Conservation (phyloP, 2,888 invertebrate genomes). For the Diploptera punctata region DNA sequence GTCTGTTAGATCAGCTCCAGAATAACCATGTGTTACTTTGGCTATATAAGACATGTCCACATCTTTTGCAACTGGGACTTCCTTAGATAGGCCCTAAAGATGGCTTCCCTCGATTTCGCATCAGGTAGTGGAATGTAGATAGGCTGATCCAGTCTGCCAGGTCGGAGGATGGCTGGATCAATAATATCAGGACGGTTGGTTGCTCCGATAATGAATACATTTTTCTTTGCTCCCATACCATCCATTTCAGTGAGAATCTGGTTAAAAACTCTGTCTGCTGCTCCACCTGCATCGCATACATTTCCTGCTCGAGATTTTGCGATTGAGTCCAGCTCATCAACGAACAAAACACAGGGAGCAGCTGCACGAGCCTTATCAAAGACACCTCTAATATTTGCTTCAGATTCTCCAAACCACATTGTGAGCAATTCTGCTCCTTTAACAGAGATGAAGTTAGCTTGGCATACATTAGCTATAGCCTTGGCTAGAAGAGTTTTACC, state of each 20-base stretch:
- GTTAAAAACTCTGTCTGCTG: slow-evolving; percentile 99
- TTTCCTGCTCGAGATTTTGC: slow-evolving; percentile 98
- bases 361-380: slow-evolving; percentile 99
- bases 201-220: slow-evolving; percentile 98
- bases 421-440: slow-evolving; percentile 96
- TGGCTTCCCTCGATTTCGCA: slow-evolving; percentile 95
- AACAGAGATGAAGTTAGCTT: slow-evolving; percentile 99
- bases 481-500: slow-evolving; percentile 95
- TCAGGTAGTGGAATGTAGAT: slow-evolving; percentile 99
- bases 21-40: slow-evolving; percentile 92
- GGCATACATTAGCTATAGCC: slow-evolving; percentile 99
- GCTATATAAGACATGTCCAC: slow-evolving; percentile 90
- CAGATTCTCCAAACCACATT: slow-evolving; percentile 99
- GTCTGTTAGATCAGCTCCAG: slow-evolving; percentile 98
- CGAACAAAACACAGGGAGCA: slow-evolving; percentile 98
- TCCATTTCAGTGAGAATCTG: slow-evolving; percentile 99
- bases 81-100: slow-evolving; percentile 93
- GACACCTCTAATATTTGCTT: slow-evolving; percentile 99
- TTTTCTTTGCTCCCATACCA: slow-evolving; percentile 99
- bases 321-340: slow-evolving; percentile 99
- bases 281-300: slow-evolving; percentile 97
- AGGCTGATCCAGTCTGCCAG: slow-evolving; percentile 97
- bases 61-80: slow-evolving; percentile 96
- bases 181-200: slow-evolving; percentile 97
- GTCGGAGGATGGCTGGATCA: slow-evolving; percentile 98